These are phyloP conservation scores for Drosophila suboccidentalis DNA, from an alignment of 2,888 invertebrate species.

Conservation along the genomic window DNA sequence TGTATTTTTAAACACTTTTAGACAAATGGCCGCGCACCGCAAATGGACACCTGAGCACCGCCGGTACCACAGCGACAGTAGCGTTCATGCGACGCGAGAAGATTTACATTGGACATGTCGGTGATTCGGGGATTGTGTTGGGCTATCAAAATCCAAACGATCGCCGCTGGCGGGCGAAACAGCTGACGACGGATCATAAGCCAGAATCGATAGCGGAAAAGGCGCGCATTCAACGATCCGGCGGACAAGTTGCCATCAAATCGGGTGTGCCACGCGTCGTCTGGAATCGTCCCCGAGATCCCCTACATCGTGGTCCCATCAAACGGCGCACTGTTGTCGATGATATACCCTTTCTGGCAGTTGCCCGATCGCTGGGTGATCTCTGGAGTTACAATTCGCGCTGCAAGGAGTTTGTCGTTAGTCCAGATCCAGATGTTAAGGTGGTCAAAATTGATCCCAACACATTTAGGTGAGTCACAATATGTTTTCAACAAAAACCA, in stretches of 20 bases:
- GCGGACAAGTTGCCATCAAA: slow-evolving; percentile 92
- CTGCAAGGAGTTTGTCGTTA: slow-evolving; percentile 97
- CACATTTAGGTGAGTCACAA: slow-evolving; percentile 87
- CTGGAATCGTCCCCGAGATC: slow-evolving; percentile 96
- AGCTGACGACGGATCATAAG: slow-evolving; percentile 97
- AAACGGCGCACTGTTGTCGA: slow-evolving; percentile 95
- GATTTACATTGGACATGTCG: slow-evolving; percentile 98
- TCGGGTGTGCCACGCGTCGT: slow-evolving; percentile 97
- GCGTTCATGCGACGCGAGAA: slow-evolving; percentile 97
- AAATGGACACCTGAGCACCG: slow-evolving; percentile 97
- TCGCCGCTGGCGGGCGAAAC: slow-evolving; percentile 92
- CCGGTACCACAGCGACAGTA: slow-evolving; percentile 98
- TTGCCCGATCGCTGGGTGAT: slow-evolving; percentile 97
- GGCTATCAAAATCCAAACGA: slow-evolving; percentile 92
- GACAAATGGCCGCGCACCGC: slow-evolving; percentile 98
- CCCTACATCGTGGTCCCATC: slow-evolving; percentile 90
- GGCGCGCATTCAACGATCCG: slow-evolving; percentile 91
- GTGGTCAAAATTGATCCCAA: slow-evolving; percentile 93
- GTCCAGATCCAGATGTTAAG: slow-evolving; percentile 97
- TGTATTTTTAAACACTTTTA: slow-evolving; percentile 1
- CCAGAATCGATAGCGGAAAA: slow-evolving; percentile 95
- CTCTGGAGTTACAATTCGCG: slow-evolving; percentile 98
- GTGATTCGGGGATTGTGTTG: slow-evolving; percentile 98
- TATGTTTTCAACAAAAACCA: not conserved
- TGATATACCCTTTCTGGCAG: slow-evolving; percentile 97